Evolutionary conservation across 2,888 invertebrate genomes (phyloP), one percentile per base, ranked within the genome.

Genomic region (Drosophila fungiperda): DNA sequence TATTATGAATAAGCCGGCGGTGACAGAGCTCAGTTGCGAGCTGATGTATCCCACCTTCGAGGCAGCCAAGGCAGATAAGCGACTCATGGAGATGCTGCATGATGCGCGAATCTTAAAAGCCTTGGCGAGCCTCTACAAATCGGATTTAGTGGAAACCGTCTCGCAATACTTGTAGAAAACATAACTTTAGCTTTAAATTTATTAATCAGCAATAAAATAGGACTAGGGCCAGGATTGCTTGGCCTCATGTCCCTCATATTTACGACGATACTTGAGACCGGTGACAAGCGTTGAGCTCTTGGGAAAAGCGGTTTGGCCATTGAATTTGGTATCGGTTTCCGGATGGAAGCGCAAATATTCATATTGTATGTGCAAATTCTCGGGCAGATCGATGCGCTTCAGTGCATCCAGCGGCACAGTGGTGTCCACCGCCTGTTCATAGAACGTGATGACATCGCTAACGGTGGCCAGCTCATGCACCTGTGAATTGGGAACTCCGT

Each of bases 281-380:
- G 97, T 95, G 0, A 98, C 97, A 63, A 97, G 93, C 0, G 97
- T 97, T 2, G 97, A 97, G 89, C 96, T 96, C 88, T 96, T 95
- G 1, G 98, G 98, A 92, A 96, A 99, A 0, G 97, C 98, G 33
- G 97, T 96, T 81, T 95, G 92, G 11, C 98, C 98, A 76, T 94
- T 94, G 91, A 97, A 96, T 92, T 94, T 93, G 0, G 95, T 95
- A 88, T 97, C 97, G 0, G 95, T 95, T 23, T 96, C 96, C 78
- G 98, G 97, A 94, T 98, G 95, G 93, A 98, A 99, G 66, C 98
- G 94, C 50, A 96, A 92, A 92, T 97, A 97, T 54, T 98, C 96
- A 69, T 95, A 94, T 91, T 97, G 96, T 5, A 99, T 94, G 92
- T 98, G 96, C 33, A 99, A 93, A 94, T 99, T 99, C 88, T 96